Evolutionary conservation across 2,113 vertebrate species (phyloP).

Genomic region (Suncus etruscus): DNA sequence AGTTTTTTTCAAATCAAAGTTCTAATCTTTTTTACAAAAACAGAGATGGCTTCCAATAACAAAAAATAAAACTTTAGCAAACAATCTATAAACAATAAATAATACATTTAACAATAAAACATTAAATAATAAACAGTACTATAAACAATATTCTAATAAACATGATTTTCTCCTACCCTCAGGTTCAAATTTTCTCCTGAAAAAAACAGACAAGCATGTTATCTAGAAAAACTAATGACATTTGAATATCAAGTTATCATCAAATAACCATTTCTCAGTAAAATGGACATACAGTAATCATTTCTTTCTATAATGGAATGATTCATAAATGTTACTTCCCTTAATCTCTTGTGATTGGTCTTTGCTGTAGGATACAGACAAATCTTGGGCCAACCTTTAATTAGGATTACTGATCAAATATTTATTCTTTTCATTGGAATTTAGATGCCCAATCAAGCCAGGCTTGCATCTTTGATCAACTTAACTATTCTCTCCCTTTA

Average conservation of each 20-base stretch:
- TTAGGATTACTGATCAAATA: conserved; percentile 87
- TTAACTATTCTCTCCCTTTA: conserved; percentile 87
- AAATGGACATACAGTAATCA: background rate
- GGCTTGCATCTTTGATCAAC: conserved; percentile 87
- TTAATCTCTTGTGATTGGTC: conserved; percentile 82
- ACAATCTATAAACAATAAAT: background rate
- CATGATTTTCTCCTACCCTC: background rate
- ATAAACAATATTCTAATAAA: background rate
- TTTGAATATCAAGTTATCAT: conserved; percentile 67
- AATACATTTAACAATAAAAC: too few relatives aligned
- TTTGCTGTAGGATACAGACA: conserved; percentile 82
- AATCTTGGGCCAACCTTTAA: conserved; percentile 88
- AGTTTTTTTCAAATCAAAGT: background rate
- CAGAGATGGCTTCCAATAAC: background rate
- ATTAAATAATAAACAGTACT: too few relatives aligned
- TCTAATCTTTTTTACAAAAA: background rate
- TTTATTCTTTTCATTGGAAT: conserved; percentile 88
- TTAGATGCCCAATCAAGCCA: conserved; percentile 83
- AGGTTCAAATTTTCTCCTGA: background rate
- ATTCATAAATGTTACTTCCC: conserved; percentile 83
- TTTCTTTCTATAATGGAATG: conserved; percentile 71
- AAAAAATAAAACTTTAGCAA: background rate
- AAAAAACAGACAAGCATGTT: background rate
- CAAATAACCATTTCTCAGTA: conserved; percentile 58
- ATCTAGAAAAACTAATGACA: background rate